Base-by-base conservation (phyloP, 2,113 vertebrate species). In the Xiphophorus couchianus region DNA sequence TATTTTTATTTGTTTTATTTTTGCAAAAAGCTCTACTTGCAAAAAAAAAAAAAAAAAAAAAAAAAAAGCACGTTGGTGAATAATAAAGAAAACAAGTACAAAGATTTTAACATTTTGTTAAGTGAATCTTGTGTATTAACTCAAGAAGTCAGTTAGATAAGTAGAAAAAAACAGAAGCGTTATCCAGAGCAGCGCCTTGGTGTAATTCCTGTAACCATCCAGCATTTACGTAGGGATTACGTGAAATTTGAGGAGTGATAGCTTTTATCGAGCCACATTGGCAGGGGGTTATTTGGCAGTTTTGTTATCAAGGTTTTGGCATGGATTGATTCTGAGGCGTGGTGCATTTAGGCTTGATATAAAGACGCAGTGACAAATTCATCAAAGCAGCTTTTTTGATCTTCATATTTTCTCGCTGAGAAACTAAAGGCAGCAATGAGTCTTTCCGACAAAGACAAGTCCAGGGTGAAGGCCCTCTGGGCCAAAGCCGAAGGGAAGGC, bases 401-500 rank as follows among this genome's bases (percentile, higher is more conserved):
- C 37, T 27, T 13, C 19, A 19, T 39, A 37, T 72, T 33, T 42
- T 37, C 4, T 39, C n/a, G 30, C 48, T 11, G 44, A 33, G 4
- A 66, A 73, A 39, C 9, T 33, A 27, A n/a, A 65, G 67, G 33
- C 69, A 85, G 29, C 15, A 60, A 96, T 95, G 95, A 93, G 80
- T 85, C 91, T 96, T 71, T 82, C 84, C 0, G 4, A 17, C 0
- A 29, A 0, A 0, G 95, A 96, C 79, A 89, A 86, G 73, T 0
- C 0, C 60, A 4, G 87, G 11, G 89, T 96, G 72, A 93, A 84
- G 78, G 1, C 0, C 5, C 1, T 92, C 44, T 95, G 95, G 92
- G 0, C 69, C 37, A 90, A 93, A 0, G n/a, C 73, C 1, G 77
- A 74, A 0, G 0, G 31, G n/a, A 88, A 92, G 0, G n/a, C 51